Conservation (phyloP, 2,113 vertebrate species). For the Hemichromis elongatus region DNA sequence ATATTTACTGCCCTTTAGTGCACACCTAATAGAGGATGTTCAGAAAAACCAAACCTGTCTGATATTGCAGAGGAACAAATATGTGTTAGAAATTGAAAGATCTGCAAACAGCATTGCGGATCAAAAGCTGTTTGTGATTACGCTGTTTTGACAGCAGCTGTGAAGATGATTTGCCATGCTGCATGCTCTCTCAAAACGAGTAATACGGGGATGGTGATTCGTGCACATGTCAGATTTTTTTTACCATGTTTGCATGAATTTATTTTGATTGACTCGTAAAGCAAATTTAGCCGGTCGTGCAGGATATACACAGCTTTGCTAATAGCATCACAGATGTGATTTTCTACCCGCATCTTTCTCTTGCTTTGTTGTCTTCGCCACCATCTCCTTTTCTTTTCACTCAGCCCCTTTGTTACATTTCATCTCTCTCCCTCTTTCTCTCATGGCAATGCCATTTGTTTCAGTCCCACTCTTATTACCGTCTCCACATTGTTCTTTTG, state of each 20-base stretch:
- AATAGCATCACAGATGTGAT: slow-evolving; percentile 19
- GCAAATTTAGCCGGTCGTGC: not conserved
- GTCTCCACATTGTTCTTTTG: not conserved
- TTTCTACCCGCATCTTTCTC: slow-evolving; percentile 17
- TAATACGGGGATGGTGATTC: not conserved
- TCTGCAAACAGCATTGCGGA: not conserved
- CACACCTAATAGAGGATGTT: not conserved
- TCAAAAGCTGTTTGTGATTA: not conserved
- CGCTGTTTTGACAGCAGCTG: not conserved
- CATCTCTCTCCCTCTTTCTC: not conserved
- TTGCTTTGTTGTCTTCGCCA: not conserved
- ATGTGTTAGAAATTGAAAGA: not conserved
- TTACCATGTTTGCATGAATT: not conserved
- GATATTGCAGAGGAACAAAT: not conserved
- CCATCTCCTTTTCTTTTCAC: not conserved
- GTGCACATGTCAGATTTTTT: not conserved
- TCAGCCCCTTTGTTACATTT: not conserved
- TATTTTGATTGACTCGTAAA: not conserved
- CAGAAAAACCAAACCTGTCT: not conserved
- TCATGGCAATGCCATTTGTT: not conserved
- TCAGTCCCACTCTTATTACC: not conserved
- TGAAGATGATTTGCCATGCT: not conserved
- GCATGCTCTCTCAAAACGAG: not conserved
- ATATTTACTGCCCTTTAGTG: not conserved
- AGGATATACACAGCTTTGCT: not conserved